Evolutionary conservation across 35 echinoderm and acorn worm genomes (phyloP).

Genomic region (Eucidaris tribuloides): DNA sequence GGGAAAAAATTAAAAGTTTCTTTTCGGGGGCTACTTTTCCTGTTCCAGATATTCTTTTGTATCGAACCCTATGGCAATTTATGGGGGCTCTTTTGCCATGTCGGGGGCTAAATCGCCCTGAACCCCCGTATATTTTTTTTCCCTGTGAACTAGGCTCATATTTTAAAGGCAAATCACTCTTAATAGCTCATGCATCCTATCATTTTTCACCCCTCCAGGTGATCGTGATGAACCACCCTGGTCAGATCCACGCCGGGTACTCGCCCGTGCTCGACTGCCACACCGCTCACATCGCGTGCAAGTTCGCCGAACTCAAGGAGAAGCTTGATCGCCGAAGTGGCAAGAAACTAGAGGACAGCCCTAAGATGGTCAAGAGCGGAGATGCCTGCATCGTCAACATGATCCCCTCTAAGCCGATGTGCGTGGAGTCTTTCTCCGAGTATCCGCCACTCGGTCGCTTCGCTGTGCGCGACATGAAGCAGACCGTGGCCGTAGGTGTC

Average conservation of each 20-base stretch:
- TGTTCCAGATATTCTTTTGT: no score
- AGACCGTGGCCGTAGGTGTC: slow-evolving; percentile 96
- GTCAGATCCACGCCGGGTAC: slow-evolving; percentile 84
- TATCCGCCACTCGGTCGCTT: slow-evolving; percentile 80
- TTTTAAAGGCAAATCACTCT: no score
- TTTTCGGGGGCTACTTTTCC: no score
- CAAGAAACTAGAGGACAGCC: slow-evolving; percentile 87
- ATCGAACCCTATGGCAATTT: no score
- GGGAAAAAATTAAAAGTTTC: no score
- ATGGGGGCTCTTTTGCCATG: no score
- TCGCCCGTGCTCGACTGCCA: slow-evolving; percentile 95
- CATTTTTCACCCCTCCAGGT: slow-evolving; percentile 28
- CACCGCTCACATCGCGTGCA: slow-evolving; percentile 97
- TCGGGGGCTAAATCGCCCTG: no score
- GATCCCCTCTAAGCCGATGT: slow-evolving; percentile 81
- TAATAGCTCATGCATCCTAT: background rate
- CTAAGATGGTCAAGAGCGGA: slow-evolving; percentile 83
- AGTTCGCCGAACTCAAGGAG: slow-evolving; percentile 72
- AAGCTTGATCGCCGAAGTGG: slow-evolving; percentile 90
- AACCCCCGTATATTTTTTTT: no score
- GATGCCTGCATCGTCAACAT: slow-evolving; percentile 81
- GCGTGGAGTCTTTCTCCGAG: slow-evolving; percentile 79
- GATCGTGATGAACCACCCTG: slow-evolving; percentile 95
- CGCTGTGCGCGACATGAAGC: slow-evolving; percentile 98
- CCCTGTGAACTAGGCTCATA: no score